These are phyloP conservation scores for Spodoptera picta DNA, from an alignment of 2,888 invertebrate genomes.

Conservation along the genomic window DNA sequence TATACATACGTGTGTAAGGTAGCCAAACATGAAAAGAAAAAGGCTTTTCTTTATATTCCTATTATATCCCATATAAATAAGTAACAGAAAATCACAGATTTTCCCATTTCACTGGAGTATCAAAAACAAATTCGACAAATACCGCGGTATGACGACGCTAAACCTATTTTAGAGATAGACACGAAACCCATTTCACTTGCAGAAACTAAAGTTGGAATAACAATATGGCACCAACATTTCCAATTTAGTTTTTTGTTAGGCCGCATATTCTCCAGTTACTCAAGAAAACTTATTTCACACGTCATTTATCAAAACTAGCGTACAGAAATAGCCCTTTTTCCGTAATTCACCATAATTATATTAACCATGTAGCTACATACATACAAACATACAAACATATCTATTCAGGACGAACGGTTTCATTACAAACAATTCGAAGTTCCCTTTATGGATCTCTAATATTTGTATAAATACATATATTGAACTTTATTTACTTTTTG, in stretches of 20 bases:
- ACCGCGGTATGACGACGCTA: background rate
- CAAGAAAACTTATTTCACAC: conserved; percentile 49
- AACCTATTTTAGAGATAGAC: conserved; percentile 22
- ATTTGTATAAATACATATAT: conserved; percentile 10
- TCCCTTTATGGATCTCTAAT: conserved; percentile 2
- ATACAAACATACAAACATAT: background rate
- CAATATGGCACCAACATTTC: conserved; percentile 48
- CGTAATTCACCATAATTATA: conserved; percentile 23
- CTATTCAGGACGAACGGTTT: conserved; percentile 2
- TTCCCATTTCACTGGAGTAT: background rate
- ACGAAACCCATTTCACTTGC: conserved; percentile 29
- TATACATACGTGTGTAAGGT: too few species aligned
- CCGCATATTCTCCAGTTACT: conserved; percentile 25
- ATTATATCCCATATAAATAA: background rate
- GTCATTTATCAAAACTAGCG: conserved; percentile 47
- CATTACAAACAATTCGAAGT: conserved; percentile 4
- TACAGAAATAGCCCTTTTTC: conserved; percentile 5
- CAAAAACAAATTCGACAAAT: background rate
- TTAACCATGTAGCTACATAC: conserved; percentile 6
- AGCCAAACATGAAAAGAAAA: too few species aligned
- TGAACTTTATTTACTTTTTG: conserved; percentile 10
- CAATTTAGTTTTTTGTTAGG: conserved; percentile 47
- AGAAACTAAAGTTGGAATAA: conserved; percentile 39
- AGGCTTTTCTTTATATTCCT: too few species aligned
- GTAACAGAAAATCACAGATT: too few species aligned